Evolutionary conservation across 2,888 invertebrate genomes (phyloP).

Genomic region (Patella caerulea): DNA sequence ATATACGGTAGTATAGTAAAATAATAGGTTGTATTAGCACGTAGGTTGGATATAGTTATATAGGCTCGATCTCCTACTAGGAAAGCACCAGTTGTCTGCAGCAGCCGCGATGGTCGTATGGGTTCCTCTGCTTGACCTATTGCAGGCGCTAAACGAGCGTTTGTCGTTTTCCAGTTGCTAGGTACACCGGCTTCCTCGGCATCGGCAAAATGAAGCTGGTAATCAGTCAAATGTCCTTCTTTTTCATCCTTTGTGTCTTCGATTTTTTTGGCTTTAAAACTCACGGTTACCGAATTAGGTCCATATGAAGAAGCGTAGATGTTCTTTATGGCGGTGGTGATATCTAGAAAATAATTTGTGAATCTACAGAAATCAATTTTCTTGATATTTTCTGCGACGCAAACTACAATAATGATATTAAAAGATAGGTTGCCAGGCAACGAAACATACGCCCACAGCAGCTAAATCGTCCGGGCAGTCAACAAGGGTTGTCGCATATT

Average conservation of each 20-base stretch:
- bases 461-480: too few relatives aligned
- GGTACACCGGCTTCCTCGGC: neutral
- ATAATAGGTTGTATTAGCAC: slow-evolving; percentile 40
- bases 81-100: slow-evolving; percentile 32
- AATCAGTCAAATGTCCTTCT: neutral
- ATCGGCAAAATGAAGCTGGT: slow-evolving; percentile 3
- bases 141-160: neutral
- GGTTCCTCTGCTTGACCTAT: neutral
- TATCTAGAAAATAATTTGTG: slow-evolving; percentile 20
- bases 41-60: slow-evolving; percentile 37
- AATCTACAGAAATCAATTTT: too few relatives aligned
- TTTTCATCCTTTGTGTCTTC: neutral
- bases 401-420: too few relatives aligned
- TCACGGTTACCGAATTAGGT: slow-evolving; percentile 37
- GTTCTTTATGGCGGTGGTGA: slow-evolving; percentile 22
- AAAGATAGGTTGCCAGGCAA: too few relatives aligned
- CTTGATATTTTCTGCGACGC: too few relatives aligned
- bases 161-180: neutral
- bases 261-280: slow-evolving; percentile 28
- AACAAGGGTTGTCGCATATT: too few relatives aligned
- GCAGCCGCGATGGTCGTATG: slow-evolving; percentile 17
- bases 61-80: slow-evolving; percentile 35
- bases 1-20: slow-evolving; percentile 33
- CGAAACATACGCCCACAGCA: too few relatives aligned
- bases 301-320: slow-evolving; percentile 39